phyloP scores from a whole-genome alignment of 2,113 vertebrate genomes.

The Pelecanoides urinatrix region DNA sequence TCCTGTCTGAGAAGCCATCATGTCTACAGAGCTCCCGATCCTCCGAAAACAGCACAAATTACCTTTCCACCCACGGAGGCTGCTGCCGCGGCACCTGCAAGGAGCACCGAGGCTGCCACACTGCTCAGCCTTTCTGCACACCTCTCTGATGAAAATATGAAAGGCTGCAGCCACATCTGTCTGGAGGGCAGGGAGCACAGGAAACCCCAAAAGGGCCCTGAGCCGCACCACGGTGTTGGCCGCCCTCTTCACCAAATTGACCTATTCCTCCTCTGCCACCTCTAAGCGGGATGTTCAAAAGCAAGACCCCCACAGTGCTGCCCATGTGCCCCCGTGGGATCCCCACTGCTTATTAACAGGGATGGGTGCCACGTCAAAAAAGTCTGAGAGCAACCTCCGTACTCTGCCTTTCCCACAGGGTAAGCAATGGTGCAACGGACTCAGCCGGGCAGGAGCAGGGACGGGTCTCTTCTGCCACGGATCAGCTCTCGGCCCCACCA shows the following conservation, averaged over 20 bases:
- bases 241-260: background rate
- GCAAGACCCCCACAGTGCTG: background rate
- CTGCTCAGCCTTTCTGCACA: background rate
- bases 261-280: background rate
- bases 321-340: rapidly evolving
- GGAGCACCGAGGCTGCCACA: rapidly evolving
- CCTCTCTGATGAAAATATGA: background rate
- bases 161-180: background rate
- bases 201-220: background rate
- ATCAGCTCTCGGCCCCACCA: background rate
- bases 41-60: background rate
- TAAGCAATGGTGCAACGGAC: background rate
- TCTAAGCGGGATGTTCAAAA: background rate
- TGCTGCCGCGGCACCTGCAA: background rate
- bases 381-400: background rate
- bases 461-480: background rate
- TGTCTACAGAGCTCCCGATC: background rate
- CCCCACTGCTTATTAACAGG: background rate
- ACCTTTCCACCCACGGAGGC: background rate
- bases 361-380: rapidly evolving
- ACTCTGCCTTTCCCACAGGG: background rate
- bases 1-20: background rate
- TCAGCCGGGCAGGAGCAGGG: background rate
- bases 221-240: rapidly evolving
- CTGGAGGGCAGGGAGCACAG: background rate